Evolutionary conservation across 1,140 invertebrate genomes (phyloP), one percentile per base, ranked within the genome.

Genomic region (Eubasilissa regina): DNA sequence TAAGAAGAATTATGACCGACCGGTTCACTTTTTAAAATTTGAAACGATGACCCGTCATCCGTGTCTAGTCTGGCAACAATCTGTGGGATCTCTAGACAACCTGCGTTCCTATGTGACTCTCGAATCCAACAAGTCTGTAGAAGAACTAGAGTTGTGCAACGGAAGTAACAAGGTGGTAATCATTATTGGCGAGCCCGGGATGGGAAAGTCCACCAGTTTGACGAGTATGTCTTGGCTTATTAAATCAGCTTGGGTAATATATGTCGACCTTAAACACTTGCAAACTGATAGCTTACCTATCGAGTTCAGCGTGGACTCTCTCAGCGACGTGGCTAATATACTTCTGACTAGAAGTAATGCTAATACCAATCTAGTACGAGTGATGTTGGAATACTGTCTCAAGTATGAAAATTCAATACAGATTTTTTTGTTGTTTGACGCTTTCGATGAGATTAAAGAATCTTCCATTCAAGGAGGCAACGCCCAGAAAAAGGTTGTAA

Each of bases 401-500:
- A 15, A 58, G 17, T 13, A 8, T 17, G 17, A 58, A 6, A 58
- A 15, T 21, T 43, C 60, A 0, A 64, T 4, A 19, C 1, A 48
- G 17, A 9, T 68, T 1, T 68, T 9, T 19, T 3, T 68, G 10
- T 13, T 68, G 0, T 68, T 68, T 17, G 64, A 68, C 64, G 64
- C 35, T 47, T 68, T 68, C 8, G 64, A 68, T 21, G 64, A 68
- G 45, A 68, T 68, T 9, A n/a, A 47, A 68, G 64, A 68, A 48
- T n/a, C n/a, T 12, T 25, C 7, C n/a, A 45, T 45, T 11, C 13
- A 0, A 15, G 15, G 45, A 68, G 45, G 4, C 15, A 17, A n/a
- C 9, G n/a, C 64, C 0, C 64, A 47, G 11, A 43, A 45, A 15
- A 45, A 68, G 44, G n/a, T 48, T 8, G n/a, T 68, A 9, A 68